Evolutionary conservation across 2,113 vertebrate genomes (phyloP), one percentile per base, ranked within the genome.

Genomic region (Panurus biarmicus): DNA sequence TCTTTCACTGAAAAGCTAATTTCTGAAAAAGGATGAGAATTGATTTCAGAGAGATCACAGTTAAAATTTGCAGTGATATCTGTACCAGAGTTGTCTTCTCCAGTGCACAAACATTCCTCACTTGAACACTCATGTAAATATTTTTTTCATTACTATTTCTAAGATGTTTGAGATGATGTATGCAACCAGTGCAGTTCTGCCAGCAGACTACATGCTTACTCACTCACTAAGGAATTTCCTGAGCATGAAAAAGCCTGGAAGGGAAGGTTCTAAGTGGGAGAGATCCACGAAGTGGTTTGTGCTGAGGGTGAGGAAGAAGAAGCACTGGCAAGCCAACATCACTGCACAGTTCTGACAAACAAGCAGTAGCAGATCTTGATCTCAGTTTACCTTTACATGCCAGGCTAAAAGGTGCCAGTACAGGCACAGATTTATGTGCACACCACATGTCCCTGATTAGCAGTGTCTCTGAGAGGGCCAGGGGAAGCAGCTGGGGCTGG

Each of bases 401-500:
- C 51, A 62, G 71, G 87, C 58, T 87, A 87, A 70, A 75, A 85
- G 85, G 74, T 83, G 78, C 50, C 75, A 80, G 67, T 42, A 45
- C 8, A 90, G 62, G 71, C 75, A 82, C 33, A 85, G 82, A 91
- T 94, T 91, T 83, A 78, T 62, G 92, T 47, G 82, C 58, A 69
- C 33, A 71, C 35, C 77, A 89, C 85, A 47, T 60, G 67, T 50
- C 60, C 42, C 78, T 86, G 75, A 96, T 85, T 54, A 96, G 88
- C 69, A 74, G 35, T n/a, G 60, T 77, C 60, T 90, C 79, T 16
- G 64, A 80, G 79, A 80, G 13, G 92, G 75, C 64, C 69, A 76
- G 51, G 44, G 75, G 56, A 96, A 81, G 83, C 95, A 96, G 95
- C 90, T 93, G 95, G 69, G 64, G 75, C 79, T 88, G 54, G 29